Percentiles rank a stretch among this genome's conserved stretches.
Conservation (phyloP, 1,140 invertebrate genomes). For the Drosophila nasuta region DNA sequence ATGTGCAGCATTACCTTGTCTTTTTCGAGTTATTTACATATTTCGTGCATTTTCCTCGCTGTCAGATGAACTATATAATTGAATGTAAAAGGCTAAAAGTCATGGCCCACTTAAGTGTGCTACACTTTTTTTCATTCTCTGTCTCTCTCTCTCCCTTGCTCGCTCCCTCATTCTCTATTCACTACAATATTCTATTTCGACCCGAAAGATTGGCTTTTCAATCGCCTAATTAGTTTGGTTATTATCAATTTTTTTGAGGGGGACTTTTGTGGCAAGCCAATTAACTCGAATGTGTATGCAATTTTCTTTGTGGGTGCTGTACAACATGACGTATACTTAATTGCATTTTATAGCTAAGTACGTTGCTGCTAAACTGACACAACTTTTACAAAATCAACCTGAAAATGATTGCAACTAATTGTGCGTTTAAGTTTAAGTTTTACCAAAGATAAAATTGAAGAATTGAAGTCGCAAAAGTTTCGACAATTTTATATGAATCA, state of each 20-base stretch:
- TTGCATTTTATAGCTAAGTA: background rate
- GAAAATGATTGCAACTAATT: background rate
- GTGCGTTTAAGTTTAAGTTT: background rate
- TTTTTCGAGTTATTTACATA: conserved; percentile 36
- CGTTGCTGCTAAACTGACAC: background rate
- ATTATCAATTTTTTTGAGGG: background rate
- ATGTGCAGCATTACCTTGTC: conserved; percentile 3
- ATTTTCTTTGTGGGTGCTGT: conserved; percentile 1
- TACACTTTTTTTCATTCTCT: conserved; percentile 7
- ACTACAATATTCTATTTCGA: conserved; percentile 8
- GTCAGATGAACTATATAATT: conserved; percentile 37
- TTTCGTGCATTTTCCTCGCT: conserved; percentile 22
- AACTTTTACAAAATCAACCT: background rate
- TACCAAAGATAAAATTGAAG: background rate
- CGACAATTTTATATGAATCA: background rate
- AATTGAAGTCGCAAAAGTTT: conserved; percentile 3
- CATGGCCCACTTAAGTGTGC: conserved; percentile 37
- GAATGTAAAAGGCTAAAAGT: conserved; percentile 39
- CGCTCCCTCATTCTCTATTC: background rate
- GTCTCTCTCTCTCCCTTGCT: background rate
- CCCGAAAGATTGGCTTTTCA: background rate
- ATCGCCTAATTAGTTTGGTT: conserved; percentile 31
- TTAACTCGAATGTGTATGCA: background rate
- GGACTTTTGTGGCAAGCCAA: background rate
- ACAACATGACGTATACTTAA: conserved; percentile 40